phyloP scores from a whole-genome alignment of 1,140 invertebrate genomes.

The Steinernema feltiae region DNA sequence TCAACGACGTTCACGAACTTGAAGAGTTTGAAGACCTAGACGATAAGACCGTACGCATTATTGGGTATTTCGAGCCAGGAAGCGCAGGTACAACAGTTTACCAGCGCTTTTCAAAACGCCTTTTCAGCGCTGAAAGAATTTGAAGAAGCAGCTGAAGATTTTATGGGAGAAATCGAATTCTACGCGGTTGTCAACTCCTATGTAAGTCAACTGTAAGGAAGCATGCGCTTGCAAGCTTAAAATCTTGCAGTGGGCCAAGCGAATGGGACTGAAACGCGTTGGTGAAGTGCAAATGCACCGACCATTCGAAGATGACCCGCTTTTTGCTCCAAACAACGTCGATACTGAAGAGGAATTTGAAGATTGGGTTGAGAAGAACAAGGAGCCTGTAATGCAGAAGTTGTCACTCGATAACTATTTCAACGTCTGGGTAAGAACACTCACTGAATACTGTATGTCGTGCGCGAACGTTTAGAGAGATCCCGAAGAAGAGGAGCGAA shows the following conservation, averaged over 20 bases:
- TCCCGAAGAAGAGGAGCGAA: constrained; percentile 54
- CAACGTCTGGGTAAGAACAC: constrained; percentile 51
- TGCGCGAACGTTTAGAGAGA: constrained; percentile 39
- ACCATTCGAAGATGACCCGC: constrained; percentile 57
- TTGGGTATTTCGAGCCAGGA: constrained; percentile 58
- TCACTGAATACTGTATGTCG: not conserved
- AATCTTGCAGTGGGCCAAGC: constrained; percentile 58
- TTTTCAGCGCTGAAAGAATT: constrained; percentile 55
- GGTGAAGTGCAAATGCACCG: constrained; percentile 55
- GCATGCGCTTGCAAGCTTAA: too few species aligned
- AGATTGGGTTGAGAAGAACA: constrained; percentile 57
- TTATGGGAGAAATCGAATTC: constrained; percentile 58
- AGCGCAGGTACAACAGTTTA: constrained; percentile 38
- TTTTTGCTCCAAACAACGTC: constrained; percentile 53
- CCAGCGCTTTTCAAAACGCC: not conserved
- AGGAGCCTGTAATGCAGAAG: constrained; percentile 58
- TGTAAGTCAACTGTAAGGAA: constrained; percentile 26
- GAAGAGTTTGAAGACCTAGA: constrained; percentile 57
- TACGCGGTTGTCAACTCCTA: constrained; percentile 57
- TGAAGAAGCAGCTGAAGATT: constrained; percentile 57
- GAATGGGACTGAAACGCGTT: constrained; percentile 54
- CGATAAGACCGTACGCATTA: constrained; percentile 55
- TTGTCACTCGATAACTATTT: constrained; percentile 55
- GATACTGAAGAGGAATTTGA: constrained; percentile 58
- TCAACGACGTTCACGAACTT: constrained; percentile 57